These are phyloP conservation scores for Corythornis madagascariensis DNA, from an alignment of 2,113 vertebrate genomes.

Conservation along the genomic window DNA sequence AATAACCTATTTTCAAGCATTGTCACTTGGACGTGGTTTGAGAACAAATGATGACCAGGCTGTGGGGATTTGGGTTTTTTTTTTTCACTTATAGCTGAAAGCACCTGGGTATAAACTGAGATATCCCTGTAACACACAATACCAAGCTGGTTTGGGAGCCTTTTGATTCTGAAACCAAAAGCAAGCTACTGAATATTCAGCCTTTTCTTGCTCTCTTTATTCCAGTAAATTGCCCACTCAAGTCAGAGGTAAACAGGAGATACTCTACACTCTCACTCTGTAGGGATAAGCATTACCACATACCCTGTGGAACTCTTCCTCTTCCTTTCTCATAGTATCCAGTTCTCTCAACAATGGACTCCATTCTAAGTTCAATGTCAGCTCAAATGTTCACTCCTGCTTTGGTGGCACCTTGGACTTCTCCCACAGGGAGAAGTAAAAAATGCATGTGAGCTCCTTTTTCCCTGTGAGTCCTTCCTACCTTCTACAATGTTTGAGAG, in stretches of 20 bases:
- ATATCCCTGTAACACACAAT: not conserved
- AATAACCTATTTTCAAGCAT: conserved; percentile 35
- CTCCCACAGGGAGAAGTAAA: not conserved
- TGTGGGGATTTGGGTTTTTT: not conserved
- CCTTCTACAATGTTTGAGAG: not conserved
- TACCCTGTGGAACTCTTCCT: not conserved
- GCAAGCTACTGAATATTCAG: not conserved
- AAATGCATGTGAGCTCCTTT: not conserved
- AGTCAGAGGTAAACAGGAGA: conserved; percentile 11
- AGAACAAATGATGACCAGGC: conserved; percentile 15
- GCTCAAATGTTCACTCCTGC: not conserved
- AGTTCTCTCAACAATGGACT: conserved; percentile 37
- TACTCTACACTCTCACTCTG: not conserved
- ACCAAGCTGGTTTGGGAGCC: not conserved
- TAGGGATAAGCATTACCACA: not conserved
- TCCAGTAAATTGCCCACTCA: not conserved
- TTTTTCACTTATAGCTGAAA: not conserved
- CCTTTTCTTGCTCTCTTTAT: not conserved
- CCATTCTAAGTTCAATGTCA: not conserved
- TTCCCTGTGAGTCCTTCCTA: not conserved
- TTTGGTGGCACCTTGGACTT: not conserved
- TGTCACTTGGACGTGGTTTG: not conserved
- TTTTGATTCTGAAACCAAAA: not conserved
- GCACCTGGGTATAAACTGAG: not conserved
- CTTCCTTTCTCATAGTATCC: conserved; percentile 23